Evolutionary conservation across 2,888 invertebrate genomes (phyloP), one percentile per base, ranked within the genome.

Genomic region (Lutraria lutraria): DNA sequence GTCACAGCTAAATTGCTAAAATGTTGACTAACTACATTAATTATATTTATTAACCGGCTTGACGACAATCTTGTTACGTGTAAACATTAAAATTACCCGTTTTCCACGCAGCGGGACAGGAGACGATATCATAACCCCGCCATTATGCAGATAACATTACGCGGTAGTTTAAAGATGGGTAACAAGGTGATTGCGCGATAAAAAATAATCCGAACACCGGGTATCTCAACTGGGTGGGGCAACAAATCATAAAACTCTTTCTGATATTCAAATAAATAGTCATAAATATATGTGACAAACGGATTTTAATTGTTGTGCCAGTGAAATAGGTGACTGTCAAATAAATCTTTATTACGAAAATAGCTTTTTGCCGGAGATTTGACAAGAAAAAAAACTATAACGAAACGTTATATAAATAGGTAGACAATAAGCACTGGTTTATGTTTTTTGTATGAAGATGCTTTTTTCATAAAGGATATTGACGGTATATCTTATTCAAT

Each of bases 241-340:
- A 34, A 60, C 80, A 80, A 43, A 85, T 85, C 72, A 72, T 34
- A 31, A 31, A 76, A 76, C 34, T 16, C 52, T 52, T 81, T 81
- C 29, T 25, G 81, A 81, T 76, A 76, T 76, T 34, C 54, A 81
- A 83, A 88, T 25, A 83, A 83, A 88, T 83, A 63, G 80, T 72
- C 60, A 52, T 25, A 88, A 56, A 84, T 60, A 43, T 43, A 6
- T 56, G 13, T 83, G 87, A 88, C 83, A 56, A 83, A 88, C 43
- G 52, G 43, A 80, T 68, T 83, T n/a, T 83, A 34, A 54, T 54
- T 29, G 83, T 56, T n/a, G 43, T 34, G 79, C 43, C 52, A 56
- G 60, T 80, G 60, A 88, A 88, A 31, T n/a, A n/a, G n/a, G n/a
- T n/a, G n/a, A 43, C 13, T 88, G 87, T 88, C 87, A 88, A 31